phyloP scores from a whole-genome alignment of 2,888 invertebrate species.

The Drosophila paranaensis region DNA sequence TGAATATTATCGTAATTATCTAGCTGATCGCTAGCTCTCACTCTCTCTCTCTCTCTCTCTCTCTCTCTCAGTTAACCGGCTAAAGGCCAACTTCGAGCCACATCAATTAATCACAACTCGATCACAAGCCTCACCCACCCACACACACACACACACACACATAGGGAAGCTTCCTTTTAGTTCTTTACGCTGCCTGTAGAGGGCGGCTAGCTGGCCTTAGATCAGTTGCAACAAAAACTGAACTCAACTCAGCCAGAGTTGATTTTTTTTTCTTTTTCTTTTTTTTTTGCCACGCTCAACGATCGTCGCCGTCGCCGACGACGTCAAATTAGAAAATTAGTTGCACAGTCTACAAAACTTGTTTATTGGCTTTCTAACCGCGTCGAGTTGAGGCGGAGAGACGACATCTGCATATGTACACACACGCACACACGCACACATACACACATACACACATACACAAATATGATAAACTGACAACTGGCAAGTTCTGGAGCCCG shows the following conservation, averaged over 20 bases:
- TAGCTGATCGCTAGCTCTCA: slow-evolving; percentile 13
- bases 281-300: slow-evolving; percentile 41
- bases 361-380: slow-evolving; percentile 76
- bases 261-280: slow-evolving; percentile 22
- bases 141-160: slow-evolving; percentile 10
- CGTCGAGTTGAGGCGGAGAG: slow-evolving; percentile 25
- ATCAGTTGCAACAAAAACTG: slow-evolving; percentile 17
- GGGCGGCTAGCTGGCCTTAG: not conserved
- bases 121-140: slow-evolving; percentile 25
- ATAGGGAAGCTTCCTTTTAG: slow-evolving; percentile 8
- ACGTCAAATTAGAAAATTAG: slow-evolving; percentile 74
- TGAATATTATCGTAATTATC: slow-evolving; percentile 20
- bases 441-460: not conserved
- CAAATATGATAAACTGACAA: slow-evolving; percentile 44
- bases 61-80: slow-evolving; percentile 33
- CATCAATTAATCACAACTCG: slow-evolving; percentile 39
- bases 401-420: slow-evolving; percentile 47
- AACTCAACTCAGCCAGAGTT: not conserved
- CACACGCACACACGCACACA: not conserved
- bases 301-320: slow-evolving; percentile 36
- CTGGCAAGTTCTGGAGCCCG: slow-evolving; percentile 24
- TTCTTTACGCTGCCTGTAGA: not conserved
- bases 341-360: slow-evolving; percentile 73
- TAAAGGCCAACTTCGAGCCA: slow-evolving; percentile 10
- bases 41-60: not conserved